Conservation (phyloP, 2,888 invertebrate species). For the Oxytorus armatus region DNA sequence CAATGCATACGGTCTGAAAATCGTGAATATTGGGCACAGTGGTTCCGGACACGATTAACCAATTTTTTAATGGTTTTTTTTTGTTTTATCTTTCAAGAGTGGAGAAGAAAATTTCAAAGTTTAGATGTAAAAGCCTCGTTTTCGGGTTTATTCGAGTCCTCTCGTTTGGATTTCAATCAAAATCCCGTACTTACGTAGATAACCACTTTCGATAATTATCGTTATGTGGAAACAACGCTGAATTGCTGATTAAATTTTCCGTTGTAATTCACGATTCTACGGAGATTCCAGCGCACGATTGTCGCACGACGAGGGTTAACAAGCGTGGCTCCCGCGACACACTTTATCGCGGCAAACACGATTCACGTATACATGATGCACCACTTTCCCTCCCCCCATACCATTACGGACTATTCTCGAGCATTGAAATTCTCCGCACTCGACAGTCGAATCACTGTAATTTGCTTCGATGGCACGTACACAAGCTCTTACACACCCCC, state of each 20-base stretch:
- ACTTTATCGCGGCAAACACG: constrained; percentile 57
- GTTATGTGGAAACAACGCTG: background rate
- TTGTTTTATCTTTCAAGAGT: too few species aligned
- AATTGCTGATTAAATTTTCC: background rate
- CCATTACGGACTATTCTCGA: constrained; percentile 36
- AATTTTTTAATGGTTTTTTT: too few species aligned
- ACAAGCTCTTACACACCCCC: constrained; percentile 57
- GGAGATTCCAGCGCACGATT: constrained; percentile 39
- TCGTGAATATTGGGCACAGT: too few species aligned
- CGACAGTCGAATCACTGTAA: constrained; percentile 64
- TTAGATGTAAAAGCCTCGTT: too few species aligned
- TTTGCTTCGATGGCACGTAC: constrained; percentile 65
- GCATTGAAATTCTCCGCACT: constrained; percentile 62
- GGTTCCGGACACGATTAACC: too few species aligned
- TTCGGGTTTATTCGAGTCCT: too few species aligned
- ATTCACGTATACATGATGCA: constrained; percentile 38
- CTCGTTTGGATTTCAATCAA: too few species aligned
- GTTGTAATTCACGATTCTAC: constrained; percentile 72
- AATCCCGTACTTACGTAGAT: too few species aligned
- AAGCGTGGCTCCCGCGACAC: constrained; percentile 14
- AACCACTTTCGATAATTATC: background rate
- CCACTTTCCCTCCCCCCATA: too few species aligned
- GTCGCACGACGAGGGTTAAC: constrained; percentile 34
- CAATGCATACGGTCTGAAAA: too few species aligned
- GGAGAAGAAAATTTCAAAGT: too few species aligned